Evolutionary conservation across 2,797 vertebrate genomes (phyloP), one percentile per base, ranked within the genome.

Genomic region (Squalus acanthias): DNA sequence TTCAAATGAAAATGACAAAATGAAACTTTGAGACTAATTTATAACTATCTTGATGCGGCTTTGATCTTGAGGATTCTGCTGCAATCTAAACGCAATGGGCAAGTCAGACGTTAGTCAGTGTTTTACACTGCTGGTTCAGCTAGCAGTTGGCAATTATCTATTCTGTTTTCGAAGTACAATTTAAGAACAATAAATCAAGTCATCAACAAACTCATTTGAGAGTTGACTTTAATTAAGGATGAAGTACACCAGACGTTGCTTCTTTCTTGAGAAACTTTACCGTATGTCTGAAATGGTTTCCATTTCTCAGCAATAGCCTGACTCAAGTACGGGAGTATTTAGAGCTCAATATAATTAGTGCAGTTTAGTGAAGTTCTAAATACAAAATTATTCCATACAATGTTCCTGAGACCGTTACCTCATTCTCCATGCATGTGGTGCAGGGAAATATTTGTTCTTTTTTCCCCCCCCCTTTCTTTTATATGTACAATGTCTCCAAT

Each of bases 161-260:
- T 13, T 95, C 50, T 95, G 94, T 29, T 95, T 57, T 95, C 29
- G 60, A 20, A 53, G 94, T 76, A n/a, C 13, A 7, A 74, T 95
- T 95, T 95, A 95, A 53, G 33, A 76, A n/a, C 94, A 95, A 95
- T 72, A 95, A 93, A 76, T 95, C 69, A 95, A 95, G 53, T 50
- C 57, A 57, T 95, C 94, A 53, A 76, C 94, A 60, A 74, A 60
- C 50, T 29, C 94, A 72, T 74, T 95, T 95, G 69, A 95, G 67
- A 72, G 24, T 70, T 53, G 39, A 6, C 39, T 60, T 93, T 93
- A 93, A 93, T 93, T 46, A 72, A 76, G 13, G 46, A 29, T 95
- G 93, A 95, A 67, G 53, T 20, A 67, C n/a, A 63, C 60, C 91
- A 95, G 67, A 70, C 39, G 29, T 74, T 95, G 20, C 70, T 76